Evolutionary conservation across 2,113 vertebrate species (phyloP).

Genomic region (Diadophis punctatus): DNA sequence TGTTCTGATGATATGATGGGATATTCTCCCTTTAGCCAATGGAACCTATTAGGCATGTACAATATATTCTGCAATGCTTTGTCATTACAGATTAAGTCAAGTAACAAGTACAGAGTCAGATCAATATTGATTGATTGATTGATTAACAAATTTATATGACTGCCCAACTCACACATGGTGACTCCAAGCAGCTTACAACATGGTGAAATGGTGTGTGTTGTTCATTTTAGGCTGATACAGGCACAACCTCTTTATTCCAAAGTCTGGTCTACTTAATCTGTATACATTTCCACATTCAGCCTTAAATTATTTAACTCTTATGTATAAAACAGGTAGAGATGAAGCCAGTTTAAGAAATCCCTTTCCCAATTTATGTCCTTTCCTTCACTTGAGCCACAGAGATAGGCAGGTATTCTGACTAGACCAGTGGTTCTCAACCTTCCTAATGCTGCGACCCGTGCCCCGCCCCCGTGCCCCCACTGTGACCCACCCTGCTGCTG

Average conservation of each 20-base stretch:
- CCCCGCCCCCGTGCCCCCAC: too few species aligned
- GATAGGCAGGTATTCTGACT: neutral
- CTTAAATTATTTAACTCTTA: neutral
- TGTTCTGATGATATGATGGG: neutral
- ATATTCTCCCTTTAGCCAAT: neutral
- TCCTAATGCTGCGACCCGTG: too few species aligned
- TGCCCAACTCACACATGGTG: neutral
- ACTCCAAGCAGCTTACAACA: neutral
- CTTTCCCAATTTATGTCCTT: neutral
- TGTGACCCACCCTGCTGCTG: too few species aligned
- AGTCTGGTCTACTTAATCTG: neutral
- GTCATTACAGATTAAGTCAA: neutral
- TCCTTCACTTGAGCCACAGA: neutral
- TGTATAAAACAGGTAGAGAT: neutral
- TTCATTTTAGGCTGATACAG: neutral
- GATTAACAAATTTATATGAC: neutral
- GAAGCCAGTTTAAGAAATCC: neutral
- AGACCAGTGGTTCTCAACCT: too few species aligned
- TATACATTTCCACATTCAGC: neutral
- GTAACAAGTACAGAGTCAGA: neutral
- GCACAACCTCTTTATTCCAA: neutral
- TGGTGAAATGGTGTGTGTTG: neutral
- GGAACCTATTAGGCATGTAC: neutral
- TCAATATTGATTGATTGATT: neutral
- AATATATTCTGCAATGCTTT: neutral